phyloP scores from a whole-genome alignment of 2,888 invertebrate species.

The Ctenicera cuprea region DNA sequence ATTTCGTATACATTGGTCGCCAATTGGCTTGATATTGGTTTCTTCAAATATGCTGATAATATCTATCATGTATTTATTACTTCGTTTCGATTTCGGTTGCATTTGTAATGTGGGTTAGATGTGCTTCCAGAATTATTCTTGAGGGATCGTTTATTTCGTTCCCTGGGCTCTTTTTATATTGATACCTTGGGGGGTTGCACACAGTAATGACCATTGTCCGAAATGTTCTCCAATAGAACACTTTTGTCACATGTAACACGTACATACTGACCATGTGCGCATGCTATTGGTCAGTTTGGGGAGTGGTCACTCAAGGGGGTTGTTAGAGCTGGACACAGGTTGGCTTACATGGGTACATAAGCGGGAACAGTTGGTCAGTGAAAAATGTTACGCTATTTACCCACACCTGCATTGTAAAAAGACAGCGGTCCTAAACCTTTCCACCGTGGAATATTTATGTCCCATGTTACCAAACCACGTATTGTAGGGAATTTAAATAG shows the following conservation, averaged over 20 bases:
- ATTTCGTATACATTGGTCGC: slow-evolving; percentile 46
- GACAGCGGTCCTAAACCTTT: slow-evolving; percentile 11
- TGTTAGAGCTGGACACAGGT: slow-evolving; percentile 63
- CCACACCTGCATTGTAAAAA: slow-evolving; percentile 18
- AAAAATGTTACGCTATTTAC: slow-evolving; percentile 32
- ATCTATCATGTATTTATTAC: slow-evolving; percentile 41
- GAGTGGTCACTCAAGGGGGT: slow-evolving; percentile 70
- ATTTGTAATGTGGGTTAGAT: background rate
- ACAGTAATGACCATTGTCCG: slow-evolving; percentile 49
- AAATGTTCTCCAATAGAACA: slow-evolving; percentile 45
- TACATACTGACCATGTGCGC: slow-evolving; percentile 60
- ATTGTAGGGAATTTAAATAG: background rate
- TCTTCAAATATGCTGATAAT: slow-evolving; percentile 46
- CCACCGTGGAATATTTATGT: background rate
- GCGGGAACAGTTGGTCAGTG: slow-evolving; percentile 30
- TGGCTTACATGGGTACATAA: slow-evolving; percentile 59
- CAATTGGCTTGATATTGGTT: slow-evolving; percentile 49
- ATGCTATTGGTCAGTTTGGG: slow-evolving; percentile 68
- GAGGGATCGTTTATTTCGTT: slow-evolving; percentile 3
- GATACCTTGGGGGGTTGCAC: background rate
- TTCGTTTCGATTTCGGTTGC: slow-evolving; percentile 25
- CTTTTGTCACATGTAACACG: slow-evolving; percentile 42
- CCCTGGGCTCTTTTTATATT: background rate
- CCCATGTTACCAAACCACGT: background rate
- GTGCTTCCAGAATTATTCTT: slow-evolving; percentile 1